phyloP scores from a whole-genome alignment of 2,888 invertebrate genomes.

The Netelia fuscicornis region DNA sequence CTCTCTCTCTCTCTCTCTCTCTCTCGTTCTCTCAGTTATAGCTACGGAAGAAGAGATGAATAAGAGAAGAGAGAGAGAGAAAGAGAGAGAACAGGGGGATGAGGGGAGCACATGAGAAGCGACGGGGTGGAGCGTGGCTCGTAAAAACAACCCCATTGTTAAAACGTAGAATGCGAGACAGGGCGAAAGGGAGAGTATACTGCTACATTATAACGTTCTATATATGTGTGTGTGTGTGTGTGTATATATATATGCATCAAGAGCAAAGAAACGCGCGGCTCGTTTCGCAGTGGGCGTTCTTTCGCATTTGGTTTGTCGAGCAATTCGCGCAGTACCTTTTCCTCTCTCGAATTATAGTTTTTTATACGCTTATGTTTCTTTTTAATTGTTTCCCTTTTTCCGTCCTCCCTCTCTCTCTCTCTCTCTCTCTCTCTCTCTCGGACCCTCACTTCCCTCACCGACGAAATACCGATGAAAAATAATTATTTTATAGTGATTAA shows the following conservation, averaged over 20 bases:
- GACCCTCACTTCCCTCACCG: conserved; percentile 47
- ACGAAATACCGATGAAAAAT: no score
- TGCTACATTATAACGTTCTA: conserved; percentile 27
- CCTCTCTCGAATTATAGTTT: conserved; percentile 10
- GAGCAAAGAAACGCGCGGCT: conserved; percentile 69
- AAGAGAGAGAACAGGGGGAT: conserved; percentile 13
- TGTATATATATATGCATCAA: conserved; percentile 31
- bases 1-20: no score
- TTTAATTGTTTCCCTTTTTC: conserved; percentile 18
- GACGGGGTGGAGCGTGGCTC: conserved; percentile 72
- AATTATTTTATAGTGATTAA: conserved; percentile 73
- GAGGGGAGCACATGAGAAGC: conserved; percentile 67
- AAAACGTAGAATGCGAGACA: conserved; percentile 72
- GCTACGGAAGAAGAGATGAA: conserved; percentile 40
- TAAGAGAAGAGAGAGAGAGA: conserved; percentile 45
- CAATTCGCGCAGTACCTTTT: conserved; percentile 32
- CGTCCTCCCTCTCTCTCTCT: background rate
- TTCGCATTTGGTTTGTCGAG: conserved; percentile 60
- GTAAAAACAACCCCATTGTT: conserved; percentile 83
- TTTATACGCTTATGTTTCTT: conserved; percentile 13
- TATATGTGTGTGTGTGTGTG: background rate
- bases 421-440: conserved; percentile 68
- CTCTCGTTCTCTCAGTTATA: conserved; percentile 1
- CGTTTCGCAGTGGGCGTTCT: conserved; percentile 79
- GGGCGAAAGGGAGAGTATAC: conserved; percentile 59